These are phyloP conservation scores for Spilogale gracilis DNA, from an alignment of 2,113 vertebrate genomes.

Conservation along the genomic window DNA sequence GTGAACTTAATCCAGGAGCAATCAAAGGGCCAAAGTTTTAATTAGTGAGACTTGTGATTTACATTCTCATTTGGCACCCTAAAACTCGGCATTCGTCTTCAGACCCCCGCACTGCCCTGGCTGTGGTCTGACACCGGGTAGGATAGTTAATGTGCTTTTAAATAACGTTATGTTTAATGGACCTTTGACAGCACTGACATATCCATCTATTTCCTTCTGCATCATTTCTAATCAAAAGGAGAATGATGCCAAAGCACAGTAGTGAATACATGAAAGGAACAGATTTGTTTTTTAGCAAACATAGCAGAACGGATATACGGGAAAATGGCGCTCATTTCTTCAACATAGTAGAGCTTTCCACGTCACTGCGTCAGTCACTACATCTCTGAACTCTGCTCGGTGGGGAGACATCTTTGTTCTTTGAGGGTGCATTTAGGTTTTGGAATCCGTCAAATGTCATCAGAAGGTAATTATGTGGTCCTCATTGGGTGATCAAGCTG, in stretches of 20 bases:
- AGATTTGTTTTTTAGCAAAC: slow-evolving; percentile 55
- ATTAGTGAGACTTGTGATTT: slow-evolving; percentile 79
- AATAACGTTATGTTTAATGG: slow-evolving; percentile 71
- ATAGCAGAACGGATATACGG: not conserved
- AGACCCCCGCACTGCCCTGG: slow-evolving; percentile 41
- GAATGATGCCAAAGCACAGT: not conserved
- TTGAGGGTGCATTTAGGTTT: slow-evolving; percentile 13
- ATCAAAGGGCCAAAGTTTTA: slow-evolving; percentile 76
- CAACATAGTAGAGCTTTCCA: not conserved
- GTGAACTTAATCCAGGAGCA: slow-evolving; percentile 75
- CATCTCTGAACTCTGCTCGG: not conserved
- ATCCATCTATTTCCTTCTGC: slow-evolving; percentile 65
- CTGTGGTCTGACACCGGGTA: slow-evolving; percentile 69
- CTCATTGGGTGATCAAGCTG: slow-evolving; percentile 28
- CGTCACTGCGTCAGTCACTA: not conserved
- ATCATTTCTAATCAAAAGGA: slow-evolving; percentile 57
- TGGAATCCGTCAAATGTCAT: slow-evolving; percentile 1
- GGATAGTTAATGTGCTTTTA: slow-evolving; percentile 73
- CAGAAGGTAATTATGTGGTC: slow-evolving; percentile 26
- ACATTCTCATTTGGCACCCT: slow-evolving; percentile 62
- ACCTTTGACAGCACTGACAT: slow-evolving; percentile 68
- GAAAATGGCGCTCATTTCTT: not conserved
- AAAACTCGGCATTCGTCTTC: slow-evolving; percentile 57
- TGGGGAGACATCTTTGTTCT: not conserved
- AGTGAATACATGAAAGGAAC: not conserved